A percentile compares a stretch with the other conserved stretches of the same genome.
Evolutionary conservation across 1,140 invertebrate species (phyloP).

Genomic region (Drosophila erecta): DNA sequence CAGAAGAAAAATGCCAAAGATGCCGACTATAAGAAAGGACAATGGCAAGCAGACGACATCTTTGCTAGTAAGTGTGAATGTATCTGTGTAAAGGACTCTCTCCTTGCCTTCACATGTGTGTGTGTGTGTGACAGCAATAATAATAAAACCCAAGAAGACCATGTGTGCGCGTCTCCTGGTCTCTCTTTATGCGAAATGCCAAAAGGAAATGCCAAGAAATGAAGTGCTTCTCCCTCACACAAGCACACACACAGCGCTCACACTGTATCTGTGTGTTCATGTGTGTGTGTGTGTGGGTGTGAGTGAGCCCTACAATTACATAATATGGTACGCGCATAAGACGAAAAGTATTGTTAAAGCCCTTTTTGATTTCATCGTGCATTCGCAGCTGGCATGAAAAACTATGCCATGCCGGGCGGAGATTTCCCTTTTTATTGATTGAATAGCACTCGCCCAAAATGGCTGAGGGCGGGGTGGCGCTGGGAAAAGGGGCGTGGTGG

Average conservation of each 20-base stretch:
- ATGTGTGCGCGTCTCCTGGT: slow-evolving; percentile 33
- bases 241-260: slow-evolving; percentile 2
- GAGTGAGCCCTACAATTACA: slow-evolving; percentile 71
- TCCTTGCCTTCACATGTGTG: background rate
- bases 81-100: slow-evolving; percentile 10
- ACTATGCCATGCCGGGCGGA: slow-evolving; percentile 45
- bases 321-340: slow-evolving; percentile 78
- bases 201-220: slow-evolving; percentile 79
- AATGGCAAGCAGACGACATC: slow-evolving; percentile 65
- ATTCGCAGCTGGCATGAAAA: slow-evolving; percentile 22
- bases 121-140: slow-evolving; percentile 60
- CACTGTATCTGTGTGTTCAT: slow-evolving; percentile 1
- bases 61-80: slow-evolving; percentile 30
- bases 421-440: slow-evolving; percentile 43
- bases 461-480: no score
- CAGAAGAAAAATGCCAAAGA: slow-evolving; percentile 69
- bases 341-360: slow-evolving; percentile 67
- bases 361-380: slow-evolving; percentile 54
- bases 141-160: slow-evolving; percentile 72
- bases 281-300: slow-evolving; percentile 10
- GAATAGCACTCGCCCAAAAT: background rate
- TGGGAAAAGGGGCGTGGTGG: no score
- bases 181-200: slow-evolving; percentile 32
- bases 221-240: slow-evolving; percentile 64
- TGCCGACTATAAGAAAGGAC: slow-evolving; percentile 57